Conservation (phyloP, 2,797 vertebrate species). For the Cyprinodon diabolis region DNA sequence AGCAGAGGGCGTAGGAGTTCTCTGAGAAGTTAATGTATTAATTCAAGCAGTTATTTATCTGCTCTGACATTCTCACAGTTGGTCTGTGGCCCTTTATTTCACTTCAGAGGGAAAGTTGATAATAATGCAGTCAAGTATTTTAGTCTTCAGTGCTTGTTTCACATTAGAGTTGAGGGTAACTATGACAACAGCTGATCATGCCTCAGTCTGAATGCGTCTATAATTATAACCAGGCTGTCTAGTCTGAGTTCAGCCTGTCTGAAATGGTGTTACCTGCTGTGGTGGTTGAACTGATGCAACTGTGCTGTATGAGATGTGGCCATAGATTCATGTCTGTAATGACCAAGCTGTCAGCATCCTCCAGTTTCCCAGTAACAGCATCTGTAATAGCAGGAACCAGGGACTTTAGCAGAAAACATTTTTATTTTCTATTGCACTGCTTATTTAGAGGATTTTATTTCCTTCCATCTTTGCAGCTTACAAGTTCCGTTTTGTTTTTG, state of each 20-base stretch:
- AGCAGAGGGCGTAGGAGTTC: slow-evolving; percentile 59
- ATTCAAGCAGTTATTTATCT: not conserved
- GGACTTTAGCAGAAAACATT: not conserved
- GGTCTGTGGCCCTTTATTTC: not conserved
- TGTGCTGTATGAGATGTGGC: not conserved
- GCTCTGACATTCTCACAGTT: slow-evolving; percentile 1
- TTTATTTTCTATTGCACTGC: not conserved
- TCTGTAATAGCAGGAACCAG: not conserved
- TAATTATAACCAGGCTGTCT: slow-evolving; percentile 3
- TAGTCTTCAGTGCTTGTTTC: slow-evolving; percentile 6
- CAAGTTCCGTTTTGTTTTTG: not conserved
- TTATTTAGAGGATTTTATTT: too few species aligned
- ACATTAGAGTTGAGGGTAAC: not conserved
- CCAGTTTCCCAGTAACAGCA: not conserved
- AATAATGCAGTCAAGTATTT: not conserved
- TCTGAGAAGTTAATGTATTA: slow-evolving; percentile 13
- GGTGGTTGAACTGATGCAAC: not conserved
- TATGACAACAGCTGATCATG: slow-evolving; percentile 8
- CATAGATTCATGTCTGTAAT: slow-evolving; percentile 4
- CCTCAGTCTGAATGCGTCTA: slow-evolving; percentile 12
- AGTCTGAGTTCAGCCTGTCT: slow-evolving; percentile 14
- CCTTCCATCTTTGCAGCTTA: not conserved
- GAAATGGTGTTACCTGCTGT: slow-evolving; percentile 10
- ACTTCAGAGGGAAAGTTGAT: slow-evolving; percentile 1
- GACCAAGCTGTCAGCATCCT: not conserved